phyloP scores from a whole-genome alignment of 37 sponge, comb jelly and placozoan species.

The Ephydatia muelleri region DNA sequence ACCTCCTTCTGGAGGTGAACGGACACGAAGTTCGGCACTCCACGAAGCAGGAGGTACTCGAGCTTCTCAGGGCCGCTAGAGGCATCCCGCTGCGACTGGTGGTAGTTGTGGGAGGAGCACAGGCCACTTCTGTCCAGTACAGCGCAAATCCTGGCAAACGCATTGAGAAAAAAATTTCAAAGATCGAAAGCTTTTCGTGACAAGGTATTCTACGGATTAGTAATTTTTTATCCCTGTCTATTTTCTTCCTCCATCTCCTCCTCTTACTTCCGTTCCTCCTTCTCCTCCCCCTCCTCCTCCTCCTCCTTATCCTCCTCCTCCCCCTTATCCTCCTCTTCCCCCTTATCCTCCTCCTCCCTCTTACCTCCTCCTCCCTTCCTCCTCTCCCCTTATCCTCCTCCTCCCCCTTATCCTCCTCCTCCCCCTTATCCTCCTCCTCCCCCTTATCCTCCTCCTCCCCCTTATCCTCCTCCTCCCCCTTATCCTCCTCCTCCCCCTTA shows the following conservation, averaged over 20 bases:
- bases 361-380: neutral
- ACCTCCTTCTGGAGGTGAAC: slow-evolving; percentile 78
- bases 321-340: neutral
- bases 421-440: neutral
- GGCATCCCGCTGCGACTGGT: slow-evolving; percentile 42
- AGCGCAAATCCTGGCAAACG: neutral
- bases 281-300: neutral
- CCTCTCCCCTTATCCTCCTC: neutral
- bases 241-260: neutral
- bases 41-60: slow-evolving; percentile 53
- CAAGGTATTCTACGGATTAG: slow-evolving; percentile 53
- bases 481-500: neutral
- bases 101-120: slow-evolving; percentile 55
- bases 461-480: neutral
- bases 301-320: neutral
- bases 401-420: neutral
- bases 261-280: neutral
- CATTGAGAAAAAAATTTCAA: slow-evolving; percentile 31
- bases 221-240: neutral
- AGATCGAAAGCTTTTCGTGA: slow-evolving; percentile 67
- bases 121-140: neutral
- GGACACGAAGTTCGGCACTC: slow-evolving; percentile 28
- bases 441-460: neutral
- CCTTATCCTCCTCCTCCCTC: neutral
- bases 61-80: slow-evolving; percentile 45